Conservation (phyloP, 2,113 vertebrate species). For the Miniopterus natalensis region DNA sequence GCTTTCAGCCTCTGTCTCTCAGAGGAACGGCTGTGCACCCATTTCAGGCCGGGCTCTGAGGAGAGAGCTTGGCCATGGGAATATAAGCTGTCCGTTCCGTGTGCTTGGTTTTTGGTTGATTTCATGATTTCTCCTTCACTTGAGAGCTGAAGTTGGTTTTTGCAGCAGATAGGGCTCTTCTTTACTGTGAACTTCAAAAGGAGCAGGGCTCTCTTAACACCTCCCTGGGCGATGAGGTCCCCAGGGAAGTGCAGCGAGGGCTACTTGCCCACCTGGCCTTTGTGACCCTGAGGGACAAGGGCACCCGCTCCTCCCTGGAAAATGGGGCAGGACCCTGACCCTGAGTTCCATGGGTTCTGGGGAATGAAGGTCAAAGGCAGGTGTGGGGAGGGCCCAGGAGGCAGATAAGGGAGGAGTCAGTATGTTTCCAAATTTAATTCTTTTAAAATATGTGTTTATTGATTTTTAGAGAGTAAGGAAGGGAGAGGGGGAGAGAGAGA, state of each 20-base stretch:
- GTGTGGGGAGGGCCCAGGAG: neutral
- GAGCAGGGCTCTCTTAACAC: neutral
- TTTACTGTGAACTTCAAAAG: neutral
- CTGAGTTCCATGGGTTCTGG: neutral
- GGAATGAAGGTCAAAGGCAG: neutral
- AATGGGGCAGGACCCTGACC: neutral
- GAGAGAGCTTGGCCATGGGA: too few relatives aligned
- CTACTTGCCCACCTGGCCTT: fast-evolving
- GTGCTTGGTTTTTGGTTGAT: neutral
- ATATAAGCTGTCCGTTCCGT: too few relatives aligned
- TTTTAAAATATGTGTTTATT: neutral
- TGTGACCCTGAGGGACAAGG: fast-evolving
- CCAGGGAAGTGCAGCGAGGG: too few relatives aligned
- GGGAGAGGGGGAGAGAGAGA: too few relatives aligned
- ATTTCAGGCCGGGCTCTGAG: neutral
- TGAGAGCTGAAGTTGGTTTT: neutral
- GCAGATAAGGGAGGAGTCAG: neutral
- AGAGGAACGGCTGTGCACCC: neutral
- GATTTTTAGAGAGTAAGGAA: too few relatives aligned
- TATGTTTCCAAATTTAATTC: neutral
- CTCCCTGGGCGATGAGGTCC: fast-evolving
- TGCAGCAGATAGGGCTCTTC: neutral
- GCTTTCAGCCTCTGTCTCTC: neutral
- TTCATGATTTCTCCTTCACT: neutral
- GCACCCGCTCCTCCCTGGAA: neutral